These are phyloP conservation scores for Limnephilus rhombicus DNA, from an alignment of 2,888 invertebrate genomes.

Conservation along the genomic window DNA sequence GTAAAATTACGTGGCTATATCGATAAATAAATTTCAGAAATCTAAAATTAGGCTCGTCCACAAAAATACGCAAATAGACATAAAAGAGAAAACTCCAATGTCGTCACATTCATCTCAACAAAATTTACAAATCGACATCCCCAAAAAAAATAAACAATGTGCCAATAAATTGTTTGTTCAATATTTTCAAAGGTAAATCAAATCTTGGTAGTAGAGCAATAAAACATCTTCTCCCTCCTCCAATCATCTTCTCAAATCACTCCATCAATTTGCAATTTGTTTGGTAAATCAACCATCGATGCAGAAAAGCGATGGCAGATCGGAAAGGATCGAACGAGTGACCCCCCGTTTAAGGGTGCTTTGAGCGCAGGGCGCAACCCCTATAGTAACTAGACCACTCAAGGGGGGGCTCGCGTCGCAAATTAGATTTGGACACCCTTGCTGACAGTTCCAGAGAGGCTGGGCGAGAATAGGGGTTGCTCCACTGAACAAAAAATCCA, in stretches of 20 bases:
- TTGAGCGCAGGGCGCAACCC: not conserved
- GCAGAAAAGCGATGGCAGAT: slow-evolving; percentile 2
- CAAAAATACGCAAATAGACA: too few relatives aligned
- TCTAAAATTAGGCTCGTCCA: too few relatives aligned
- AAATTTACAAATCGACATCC: too few relatives aligned
- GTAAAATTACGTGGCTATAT: too few relatives aligned
- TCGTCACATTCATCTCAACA: too few relatives aligned
- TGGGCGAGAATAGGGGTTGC: not conserved
- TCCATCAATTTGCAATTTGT: not conserved
- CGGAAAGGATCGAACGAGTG: not conserved
- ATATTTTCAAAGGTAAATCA: not conserved
- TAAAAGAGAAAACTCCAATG: too few relatives aligned
- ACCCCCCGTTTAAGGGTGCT: slow-evolving; percentile 8
- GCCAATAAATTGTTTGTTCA: not conserved
- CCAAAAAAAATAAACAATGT: not conserved
- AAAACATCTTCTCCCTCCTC: not conserved
- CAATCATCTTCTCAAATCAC: not conserved
- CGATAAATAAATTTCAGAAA: too few relatives aligned
- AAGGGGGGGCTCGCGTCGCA: not conserved
- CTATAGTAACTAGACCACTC: not conserved
- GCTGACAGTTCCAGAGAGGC: not conserved
- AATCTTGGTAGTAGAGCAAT: not conserved
- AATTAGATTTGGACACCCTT: slow-evolving; percentile 27
- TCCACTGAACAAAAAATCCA: too few relatives aligned
- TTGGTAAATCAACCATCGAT: not conserved